Percentiles rank a stretch among this genome's conserved stretches.
Evolutionary conservation across 1,140 invertebrate species (phyloP).

Genomic region (Zophobas morio): DNA sequence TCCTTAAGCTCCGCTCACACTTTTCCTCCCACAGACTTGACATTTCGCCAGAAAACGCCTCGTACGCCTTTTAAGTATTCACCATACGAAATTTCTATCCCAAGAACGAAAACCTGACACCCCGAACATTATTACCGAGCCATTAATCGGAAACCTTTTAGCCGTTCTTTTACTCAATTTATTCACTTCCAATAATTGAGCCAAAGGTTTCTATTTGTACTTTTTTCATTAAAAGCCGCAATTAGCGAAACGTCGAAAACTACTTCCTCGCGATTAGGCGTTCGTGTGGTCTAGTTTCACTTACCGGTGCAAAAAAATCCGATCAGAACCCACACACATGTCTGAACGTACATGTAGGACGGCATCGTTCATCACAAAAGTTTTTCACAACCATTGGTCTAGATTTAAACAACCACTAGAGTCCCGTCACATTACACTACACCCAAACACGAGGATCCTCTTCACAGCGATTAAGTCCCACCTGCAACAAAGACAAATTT

Average conservation of each 20-base stretch:
- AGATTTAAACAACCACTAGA: constrained; percentile 30
- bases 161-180: not conserved
- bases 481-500: constrained; percentile 28
- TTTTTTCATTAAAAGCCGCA: no score
- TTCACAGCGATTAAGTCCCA: constrained; percentile 1
- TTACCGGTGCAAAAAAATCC: constrained; percentile 52
- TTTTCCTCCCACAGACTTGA: no score
- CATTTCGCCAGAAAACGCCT: no score
- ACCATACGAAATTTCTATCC: no score
- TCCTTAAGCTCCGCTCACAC: no score
- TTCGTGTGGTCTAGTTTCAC: constrained; percentile 9
- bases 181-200: not conserved
- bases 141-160: no score
- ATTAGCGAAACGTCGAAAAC: not conserved
- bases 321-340: constrained; percentile 52
- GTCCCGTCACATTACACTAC: constrained; percentile 28
- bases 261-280: not conserved
- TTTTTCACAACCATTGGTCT: constrained; percentile 41
- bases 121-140: no score
- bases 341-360: constrained; percentile 49
- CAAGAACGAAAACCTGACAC: no score
- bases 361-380: constrained; percentile 47
- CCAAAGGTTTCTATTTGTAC: not conserved
- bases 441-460: constrained; percentile 15
- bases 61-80: no score